These are phyloP conservation scores for Melipona quadrifasciata DNA, from an alignment of 1,140 invertebrate genomes.

Conservation along the genomic window DNA sequence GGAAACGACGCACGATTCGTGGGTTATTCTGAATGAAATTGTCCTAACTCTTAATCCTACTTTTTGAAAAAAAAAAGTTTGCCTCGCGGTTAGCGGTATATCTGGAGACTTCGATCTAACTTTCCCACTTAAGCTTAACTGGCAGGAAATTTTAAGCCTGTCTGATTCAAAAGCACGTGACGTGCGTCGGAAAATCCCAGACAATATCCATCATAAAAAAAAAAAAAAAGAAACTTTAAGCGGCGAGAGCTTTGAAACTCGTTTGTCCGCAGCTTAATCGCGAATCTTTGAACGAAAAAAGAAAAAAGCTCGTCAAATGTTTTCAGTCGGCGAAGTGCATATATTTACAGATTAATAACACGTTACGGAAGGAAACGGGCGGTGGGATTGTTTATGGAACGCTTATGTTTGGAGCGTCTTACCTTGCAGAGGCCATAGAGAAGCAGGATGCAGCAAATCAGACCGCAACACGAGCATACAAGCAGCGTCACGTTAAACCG, in stretches of 20 bases:
- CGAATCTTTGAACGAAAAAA: neutral
- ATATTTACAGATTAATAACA: neutral
- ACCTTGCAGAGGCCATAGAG: slow-evolving; percentile 82
- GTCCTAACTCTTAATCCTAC: neutral
- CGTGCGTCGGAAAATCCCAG: neutral
- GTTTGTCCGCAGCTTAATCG: neutral
- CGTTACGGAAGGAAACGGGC: neutral
- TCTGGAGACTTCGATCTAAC: neutral
- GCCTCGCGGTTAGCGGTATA: no score
- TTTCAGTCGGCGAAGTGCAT: neutral
- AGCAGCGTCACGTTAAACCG: slow-evolving; percentile 80
- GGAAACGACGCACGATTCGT: neutral
- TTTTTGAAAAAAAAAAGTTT: neutral
- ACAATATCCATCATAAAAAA: neutral
- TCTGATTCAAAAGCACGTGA: neutral
- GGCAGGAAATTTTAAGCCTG: neutral
- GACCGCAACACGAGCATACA: slow-evolving; percentile 79
- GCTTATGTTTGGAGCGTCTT: slow-evolving; percentile 48
- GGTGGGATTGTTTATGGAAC: neutral
- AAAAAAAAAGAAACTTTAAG: no score
- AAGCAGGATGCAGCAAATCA: slow-evolving; percentile 81
- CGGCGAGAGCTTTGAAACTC: neutral
- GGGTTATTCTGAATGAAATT: neutral
- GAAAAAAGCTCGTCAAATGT: neutral
- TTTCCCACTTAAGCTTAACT: no score